Conservation (phyloP, 1,140 invertebrate genomes). For the Drosophila suzukii region DNA sequence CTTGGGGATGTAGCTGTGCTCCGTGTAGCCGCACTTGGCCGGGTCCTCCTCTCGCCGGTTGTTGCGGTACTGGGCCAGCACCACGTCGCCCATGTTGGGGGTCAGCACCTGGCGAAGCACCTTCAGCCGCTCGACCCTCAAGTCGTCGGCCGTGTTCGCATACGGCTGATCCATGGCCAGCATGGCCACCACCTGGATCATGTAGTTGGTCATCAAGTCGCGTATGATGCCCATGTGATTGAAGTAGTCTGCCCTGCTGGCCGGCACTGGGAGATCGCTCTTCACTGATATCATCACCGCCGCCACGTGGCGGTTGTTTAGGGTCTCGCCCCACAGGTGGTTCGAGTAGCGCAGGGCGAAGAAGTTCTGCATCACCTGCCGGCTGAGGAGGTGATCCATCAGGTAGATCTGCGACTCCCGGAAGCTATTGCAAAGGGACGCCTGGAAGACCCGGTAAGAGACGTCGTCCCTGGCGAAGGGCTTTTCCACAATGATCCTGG, state of each 20-base stretch:
- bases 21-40: conserved; percentile 57
- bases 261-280: conserved; percentile 40
- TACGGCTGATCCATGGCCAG: conserved; percentile 65
- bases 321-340: conserved; percentile 55
- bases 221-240: conserved; percentile 64
- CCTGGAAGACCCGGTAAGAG: conserved; percentile 46
- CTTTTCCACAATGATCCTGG: conserved; percentile 59
- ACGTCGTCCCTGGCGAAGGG: conserved; percentile 59
- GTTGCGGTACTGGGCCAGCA: conserved; percentile 64
- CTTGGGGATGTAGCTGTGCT: conserved; percentile 62
- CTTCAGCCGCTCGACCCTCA: conserved; percentile 52
- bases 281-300: conserved; percentile 69
- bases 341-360: conserved; percentile 60
- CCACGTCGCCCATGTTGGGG: conserved; percentile 42
- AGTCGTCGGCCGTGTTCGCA: conserved; percentile 45
- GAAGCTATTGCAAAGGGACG: conserved; percentile 52
- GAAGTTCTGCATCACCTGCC: conserved; percentile 52
- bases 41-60: conserved; percentile 53
- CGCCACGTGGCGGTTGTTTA: conserved; percentile 54
- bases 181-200: conserved; percentile 62
- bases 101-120: conserved; percentile 50
- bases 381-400: conserved; percentile 64
- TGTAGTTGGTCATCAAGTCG: conserved; percentile 66
- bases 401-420: conserved; percentile 69
- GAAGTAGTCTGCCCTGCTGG: conserved; percentile 47